phyloP scores from a whole-genome alignment of 2,113 vertebrate species.

The Empidonax traillii region DNA sequence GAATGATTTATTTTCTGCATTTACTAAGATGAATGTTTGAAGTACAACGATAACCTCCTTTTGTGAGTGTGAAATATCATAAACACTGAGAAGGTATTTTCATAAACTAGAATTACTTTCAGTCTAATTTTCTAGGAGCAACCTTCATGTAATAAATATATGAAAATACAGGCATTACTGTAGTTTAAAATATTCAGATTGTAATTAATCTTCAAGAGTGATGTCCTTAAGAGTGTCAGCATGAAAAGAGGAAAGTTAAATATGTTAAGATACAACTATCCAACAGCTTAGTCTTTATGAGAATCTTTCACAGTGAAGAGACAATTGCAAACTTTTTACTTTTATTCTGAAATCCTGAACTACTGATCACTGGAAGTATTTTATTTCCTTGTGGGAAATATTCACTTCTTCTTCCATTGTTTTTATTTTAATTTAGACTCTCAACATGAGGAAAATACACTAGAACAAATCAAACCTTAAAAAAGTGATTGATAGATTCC shows the following conservation, averaged over 20 bases:
- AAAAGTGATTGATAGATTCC: neutral
- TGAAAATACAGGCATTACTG: neutral
- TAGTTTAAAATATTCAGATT: conserved; percentile 26
- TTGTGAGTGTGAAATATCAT: neutral
- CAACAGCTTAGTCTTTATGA: neutral
- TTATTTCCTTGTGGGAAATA: neutral
- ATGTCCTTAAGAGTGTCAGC: neutral
- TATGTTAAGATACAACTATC: neutral
- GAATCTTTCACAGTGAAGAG: neutral
- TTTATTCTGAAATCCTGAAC: neutral
- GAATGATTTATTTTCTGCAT: conserved; percentile 23
- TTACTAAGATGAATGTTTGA: neutral
- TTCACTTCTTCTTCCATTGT: neutral
- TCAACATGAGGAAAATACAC: neutral
- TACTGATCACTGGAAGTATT: neutral
- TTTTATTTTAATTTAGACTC: neutral
- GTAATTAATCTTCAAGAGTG: neutral
- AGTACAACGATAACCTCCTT: neutral
- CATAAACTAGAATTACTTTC: neutral
- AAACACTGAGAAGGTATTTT: neutral
- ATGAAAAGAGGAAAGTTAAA: neutral
- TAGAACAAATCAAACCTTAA: neutral
- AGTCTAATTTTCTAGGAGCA: neutral
- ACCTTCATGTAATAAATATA: neutral
- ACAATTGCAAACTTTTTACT: neutral